Evolutionary conservation across 2,888 invertebrate species (phyloP).

Genomic region (Philonicus albiceps): DNA sequence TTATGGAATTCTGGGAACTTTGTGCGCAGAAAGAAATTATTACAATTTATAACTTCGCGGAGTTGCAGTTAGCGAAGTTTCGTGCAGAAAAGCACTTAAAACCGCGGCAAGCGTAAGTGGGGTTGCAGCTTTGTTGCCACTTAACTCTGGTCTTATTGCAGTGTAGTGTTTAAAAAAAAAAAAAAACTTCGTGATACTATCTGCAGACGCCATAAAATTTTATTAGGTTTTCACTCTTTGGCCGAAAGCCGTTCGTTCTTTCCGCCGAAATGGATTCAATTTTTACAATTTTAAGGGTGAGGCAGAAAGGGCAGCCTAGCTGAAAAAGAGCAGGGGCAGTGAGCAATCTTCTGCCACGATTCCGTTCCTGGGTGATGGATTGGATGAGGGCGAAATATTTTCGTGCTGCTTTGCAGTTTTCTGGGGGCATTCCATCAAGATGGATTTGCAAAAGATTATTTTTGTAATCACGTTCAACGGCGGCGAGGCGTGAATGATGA

Average conservation of each 20-base stretch:
- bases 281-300: background rate
- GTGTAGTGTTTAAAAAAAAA: background rate
- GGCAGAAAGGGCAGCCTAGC: background rate
- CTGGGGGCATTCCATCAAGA: background rate
- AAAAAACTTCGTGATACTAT: background rate
- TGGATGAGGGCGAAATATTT: background rate
- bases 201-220: conserved; percentile 33
- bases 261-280: conserved; percentile 10
- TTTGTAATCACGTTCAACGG: background rate
- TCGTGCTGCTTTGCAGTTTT: background rate
- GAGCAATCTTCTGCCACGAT: background rate
- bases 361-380: background rate
- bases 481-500: background rate
- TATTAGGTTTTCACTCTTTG: background rate
- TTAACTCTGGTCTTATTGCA: background rate
- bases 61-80: background rate
- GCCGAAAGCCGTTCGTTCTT: background rate
- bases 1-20: background rate
- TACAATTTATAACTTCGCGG: background rate
- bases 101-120: background rate
- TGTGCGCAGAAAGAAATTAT: background rate
- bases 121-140: background rate
- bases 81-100: background rate
- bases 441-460: background rate
- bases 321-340: background rate